A percentile compares a stretch with the other conserved stretches of the same genome.
Conservation (phyloP, 1,140 invertebrate genomes). For the Pseudomyrmex flavicornis region DNA sequence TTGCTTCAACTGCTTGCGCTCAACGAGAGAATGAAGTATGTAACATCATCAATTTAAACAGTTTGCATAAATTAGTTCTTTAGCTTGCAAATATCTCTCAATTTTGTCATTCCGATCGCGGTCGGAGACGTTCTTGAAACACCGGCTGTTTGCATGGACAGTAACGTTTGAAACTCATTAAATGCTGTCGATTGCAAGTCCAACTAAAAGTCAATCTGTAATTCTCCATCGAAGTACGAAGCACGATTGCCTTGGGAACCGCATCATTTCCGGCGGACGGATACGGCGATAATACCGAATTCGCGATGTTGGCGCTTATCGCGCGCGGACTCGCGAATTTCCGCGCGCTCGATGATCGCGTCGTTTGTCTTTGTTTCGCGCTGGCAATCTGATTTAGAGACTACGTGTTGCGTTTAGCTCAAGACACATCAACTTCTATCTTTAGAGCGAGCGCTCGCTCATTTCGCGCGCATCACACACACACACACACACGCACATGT, state of each 20-base stretch:
- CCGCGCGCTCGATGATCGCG: slow-evolving; percentile 6
- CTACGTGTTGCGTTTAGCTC: slow-evolving; percentile 62
- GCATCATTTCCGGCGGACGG: slow-evolving; percentile 20
- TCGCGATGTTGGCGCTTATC: slow-evolving; percentile 10
- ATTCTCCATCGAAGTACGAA: neutral
- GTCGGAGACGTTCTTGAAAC: neutral
- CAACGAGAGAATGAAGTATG: no score
- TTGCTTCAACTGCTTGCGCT: no score
- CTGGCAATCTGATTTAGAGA: slow-evolving; percentile 43
- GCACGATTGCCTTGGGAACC: neutral
- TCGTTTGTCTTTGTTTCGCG: slow-evolving; percentile 56
- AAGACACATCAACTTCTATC: slow-evolving; percentile 72
- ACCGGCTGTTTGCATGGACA: neutral
- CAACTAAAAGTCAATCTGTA: neutral
- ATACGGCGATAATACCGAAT: slow-evolving; percentile 12
- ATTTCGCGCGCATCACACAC: slow-evolving; percentile 54
- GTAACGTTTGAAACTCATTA: neutral
- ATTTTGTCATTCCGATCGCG: neutral
- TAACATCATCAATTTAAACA: no score
- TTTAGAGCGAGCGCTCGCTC: slow-evolving; percentile 68
- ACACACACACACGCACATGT: neutral
- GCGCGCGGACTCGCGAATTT: slow-evolving; percentile 9
- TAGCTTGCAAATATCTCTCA: no score
- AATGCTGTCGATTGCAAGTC: neutral
- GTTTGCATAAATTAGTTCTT: no score